A percentile compares a stretch with the other conserved stretches of the same genome.
Evolutionary conservation across 2,888 invertebrate species (phyloP).

Genomic region (Tetheella fluctuosa): DNA sequence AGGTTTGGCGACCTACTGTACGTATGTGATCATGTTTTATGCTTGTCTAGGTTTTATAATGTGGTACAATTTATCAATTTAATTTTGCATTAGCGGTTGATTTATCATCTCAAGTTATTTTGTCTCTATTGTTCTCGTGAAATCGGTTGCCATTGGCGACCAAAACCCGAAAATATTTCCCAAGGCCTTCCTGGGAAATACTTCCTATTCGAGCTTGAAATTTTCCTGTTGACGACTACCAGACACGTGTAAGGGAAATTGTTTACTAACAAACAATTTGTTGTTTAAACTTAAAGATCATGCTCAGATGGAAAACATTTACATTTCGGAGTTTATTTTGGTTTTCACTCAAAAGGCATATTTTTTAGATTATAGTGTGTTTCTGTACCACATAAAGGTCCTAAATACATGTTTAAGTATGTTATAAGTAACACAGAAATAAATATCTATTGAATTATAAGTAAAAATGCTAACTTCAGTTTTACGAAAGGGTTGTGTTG

Average conservation of each 20-base stretch:
- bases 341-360: not conserved
- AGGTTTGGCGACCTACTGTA: constrained; percentile 59
- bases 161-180: not conserved
- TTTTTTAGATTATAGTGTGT: not conserved
- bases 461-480: not conserved
- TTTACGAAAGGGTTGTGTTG: not conserved
- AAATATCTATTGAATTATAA: too few relatives aligned
- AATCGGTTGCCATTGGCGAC: not conserved
- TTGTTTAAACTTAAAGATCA: not conserved
- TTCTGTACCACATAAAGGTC: too few relatives aligned
- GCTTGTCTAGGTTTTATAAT: constrained; percentile 30
- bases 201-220: not conserved
- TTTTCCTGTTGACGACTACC: constrained; percentile 2
- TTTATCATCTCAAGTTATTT: not conserved
- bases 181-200: not conserved
- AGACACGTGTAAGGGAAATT: not conserved
- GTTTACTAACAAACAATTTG: constrained; percentile 5
- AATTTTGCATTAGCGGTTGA: not conserved
- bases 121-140: too few relatives aligned
- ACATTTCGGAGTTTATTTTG: not conserved
- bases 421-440: not conserved
- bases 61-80: not conserved
- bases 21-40: constrained; percentile 31
- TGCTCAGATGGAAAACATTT: not conserved
- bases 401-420: not conserved